Percentiles rank a stretch among this genome's conserved stretches.
Evolutionary conservation across 2,888 invertebrate species (phyloP).

Genomic region (Dicranocentrus wangi): DNA sequence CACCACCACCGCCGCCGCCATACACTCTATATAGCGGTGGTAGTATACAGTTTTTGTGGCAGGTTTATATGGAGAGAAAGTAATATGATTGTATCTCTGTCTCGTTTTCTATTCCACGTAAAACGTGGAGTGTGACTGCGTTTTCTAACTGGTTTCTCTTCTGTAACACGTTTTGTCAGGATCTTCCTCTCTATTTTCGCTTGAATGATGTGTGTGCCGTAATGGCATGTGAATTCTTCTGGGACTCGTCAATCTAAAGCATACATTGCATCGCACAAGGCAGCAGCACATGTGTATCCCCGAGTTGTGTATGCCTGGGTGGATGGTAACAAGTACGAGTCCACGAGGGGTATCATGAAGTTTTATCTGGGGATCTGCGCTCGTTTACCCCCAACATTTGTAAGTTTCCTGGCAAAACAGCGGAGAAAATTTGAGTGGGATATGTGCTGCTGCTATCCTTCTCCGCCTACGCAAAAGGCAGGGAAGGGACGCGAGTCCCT

Average conservation of each 20-base stretch:
- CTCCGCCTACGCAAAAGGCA: not conserved
- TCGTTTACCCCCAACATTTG: constrained; percentile 55
- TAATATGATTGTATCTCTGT: constrained; percentile 7
- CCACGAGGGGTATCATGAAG: constrained; percentile 49
- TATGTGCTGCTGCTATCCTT: not conserved
- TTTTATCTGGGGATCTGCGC: constrained; percentile 58
- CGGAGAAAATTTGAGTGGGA: not conserved
- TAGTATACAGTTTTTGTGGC: too few relatives aligned
- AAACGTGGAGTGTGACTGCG: not conserved
- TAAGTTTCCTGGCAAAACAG: constrained; percentile 11
- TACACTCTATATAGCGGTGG: too few relatives aligned
- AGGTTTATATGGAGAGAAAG: too few relatives aligned
- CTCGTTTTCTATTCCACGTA: not conserved
- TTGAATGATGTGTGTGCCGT: constrained; percentile 64
- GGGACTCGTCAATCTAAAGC: constrained; percentile 63
- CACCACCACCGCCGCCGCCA: too few relatives aligned
- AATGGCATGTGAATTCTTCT: constrained; percentile 65
- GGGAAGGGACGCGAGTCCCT: too few relatives aligned
- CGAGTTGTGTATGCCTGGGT: constrained; percentile 16
- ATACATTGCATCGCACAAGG: constrained; percentile 33
- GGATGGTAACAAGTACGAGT: constrained; percentile 39
- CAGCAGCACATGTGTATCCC: not conserved
- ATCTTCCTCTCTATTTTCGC: constrained; percentile 48
- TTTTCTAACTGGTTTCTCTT: constrained; percentile 17
- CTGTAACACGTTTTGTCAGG: constrained; percentile 59